Percentiles rank a stretch among this genome's conserved stretches.
Conservation (phyloP, 1,140 invertebrate species). For the Leptopilina boulardi region DNA sequence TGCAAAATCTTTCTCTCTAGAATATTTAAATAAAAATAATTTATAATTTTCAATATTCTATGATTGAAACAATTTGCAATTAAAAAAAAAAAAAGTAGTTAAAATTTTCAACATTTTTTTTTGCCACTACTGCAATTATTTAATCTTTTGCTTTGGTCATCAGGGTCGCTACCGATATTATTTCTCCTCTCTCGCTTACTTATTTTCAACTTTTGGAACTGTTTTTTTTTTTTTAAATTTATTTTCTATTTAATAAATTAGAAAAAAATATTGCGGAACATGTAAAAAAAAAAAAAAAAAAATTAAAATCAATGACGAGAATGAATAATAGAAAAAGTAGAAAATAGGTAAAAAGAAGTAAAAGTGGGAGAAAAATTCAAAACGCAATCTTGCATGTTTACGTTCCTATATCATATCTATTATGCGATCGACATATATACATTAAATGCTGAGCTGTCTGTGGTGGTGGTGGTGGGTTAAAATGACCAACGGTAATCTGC, state of each 20-base stretch:
- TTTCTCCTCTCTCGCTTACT: not conserved
- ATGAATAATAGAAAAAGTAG: not conserved
- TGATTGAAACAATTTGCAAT: no score
- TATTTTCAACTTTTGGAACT: not conserved
- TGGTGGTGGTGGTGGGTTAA: slow-evolving; percentile 61
- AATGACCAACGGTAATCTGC: slow-evolving; percentile 50
- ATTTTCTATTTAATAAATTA: not conserved
- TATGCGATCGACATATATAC: slow-evolving; percentile 51
- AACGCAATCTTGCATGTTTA: slow-evolving; percentile 53
- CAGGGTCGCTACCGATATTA: slow-evolving; percentile 3
- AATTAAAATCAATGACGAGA: not conserved
- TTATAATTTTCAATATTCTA: no score
- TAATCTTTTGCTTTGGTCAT: slow-evolving; percentile 7
- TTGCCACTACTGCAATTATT: not conserved
- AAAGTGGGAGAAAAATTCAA: slow-evolving; percentile 36
- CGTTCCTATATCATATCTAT: slow-evolving; percentile 49
- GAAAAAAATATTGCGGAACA: not conserved
- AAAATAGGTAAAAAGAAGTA: slow-evolving; percentile 27
- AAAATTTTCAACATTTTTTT: no score
- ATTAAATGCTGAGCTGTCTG: slow-evolving; percentile 57
- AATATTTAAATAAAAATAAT: no score
- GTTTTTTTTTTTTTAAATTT: not conserved
- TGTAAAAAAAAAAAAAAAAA: not conserved
- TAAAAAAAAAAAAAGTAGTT: no score
- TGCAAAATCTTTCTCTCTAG: no score